These are phyloP conservation scores for Tetanocera ferruginea DNA, from an alignment of 2,888 invertebrate genomes.

Conservation along the genomic window DNA sequence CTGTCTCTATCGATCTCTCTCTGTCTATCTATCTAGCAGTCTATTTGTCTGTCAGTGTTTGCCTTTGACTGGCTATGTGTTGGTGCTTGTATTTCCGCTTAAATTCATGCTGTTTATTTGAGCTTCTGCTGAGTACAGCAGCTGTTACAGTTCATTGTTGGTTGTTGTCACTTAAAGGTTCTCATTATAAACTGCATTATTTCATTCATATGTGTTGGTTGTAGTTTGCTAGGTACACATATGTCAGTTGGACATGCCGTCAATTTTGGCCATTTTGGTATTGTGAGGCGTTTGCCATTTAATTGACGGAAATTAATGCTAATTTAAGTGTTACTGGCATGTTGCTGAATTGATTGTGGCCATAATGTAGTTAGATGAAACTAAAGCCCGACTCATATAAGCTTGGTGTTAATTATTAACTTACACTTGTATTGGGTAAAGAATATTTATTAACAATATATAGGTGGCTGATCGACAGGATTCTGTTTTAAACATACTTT, in stretches of 20 bases:
- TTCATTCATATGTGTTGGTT: too few relatives aligned
- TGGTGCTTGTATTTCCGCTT: neutral
- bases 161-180: neutral
- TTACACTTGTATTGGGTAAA: too few relatives aligned
- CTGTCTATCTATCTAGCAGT: neutral
- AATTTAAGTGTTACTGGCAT: neutral
- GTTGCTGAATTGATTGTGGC: constrained; percentile 6
- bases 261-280: neutral
- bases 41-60: constrained; percentile 7
- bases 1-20: neutral
- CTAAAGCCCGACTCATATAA: too few relatives aligned
- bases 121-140: neutral
- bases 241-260: neutral
- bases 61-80: neutral
- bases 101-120: neutral
- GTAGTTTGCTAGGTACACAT: too few relatives aligned
- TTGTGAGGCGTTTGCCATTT: neutral
- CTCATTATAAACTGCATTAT: too few relatives aligned
- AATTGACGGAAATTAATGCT: constrained; percentile 23
- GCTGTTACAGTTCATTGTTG: constrained; percentile 36
- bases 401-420: too few relatives aligned
- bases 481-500: too few relatives aligned
- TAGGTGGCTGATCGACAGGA: too few relatives aligned
- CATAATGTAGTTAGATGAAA: neutral
- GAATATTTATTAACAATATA: too few relatives aligned